Percentiles rank a stretch among this genome's conserved stretches.
Evolutionary conservation across 2,888 invertebrate genomes (phyloP).

Genomic region (Tinea trinotella): DNA sequence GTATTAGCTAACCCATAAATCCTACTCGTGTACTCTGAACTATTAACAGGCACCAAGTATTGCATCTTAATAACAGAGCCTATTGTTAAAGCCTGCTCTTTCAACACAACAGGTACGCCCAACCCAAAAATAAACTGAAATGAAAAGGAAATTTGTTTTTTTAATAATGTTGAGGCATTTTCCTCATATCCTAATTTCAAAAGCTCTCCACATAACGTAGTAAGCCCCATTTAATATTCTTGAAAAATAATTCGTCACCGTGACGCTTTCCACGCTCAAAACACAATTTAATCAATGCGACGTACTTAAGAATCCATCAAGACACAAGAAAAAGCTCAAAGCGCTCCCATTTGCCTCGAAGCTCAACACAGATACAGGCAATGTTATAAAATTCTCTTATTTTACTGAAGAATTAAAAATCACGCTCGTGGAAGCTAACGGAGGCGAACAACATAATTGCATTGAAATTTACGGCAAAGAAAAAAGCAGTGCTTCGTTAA

Average conservation of each 20-base stretch:
- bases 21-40: conserved; percentile 7
- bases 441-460: conserved; percentile 49
- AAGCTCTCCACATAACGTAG: conserved; percentile 1
- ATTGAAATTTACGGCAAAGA: conserved; percentile 62
- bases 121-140: conserved; percentile 15
- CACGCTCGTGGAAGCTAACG: conserved; percentile 30
- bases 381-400: conserved; percentile 11
- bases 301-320: conserved; percentile 15
- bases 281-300: conserved; percentile 14
- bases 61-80: conserved; percentile 16
- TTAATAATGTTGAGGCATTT: background rate
- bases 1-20: conserved; percentile 17
- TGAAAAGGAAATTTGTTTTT: background rate
- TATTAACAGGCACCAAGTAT: conserved; percentile 14
- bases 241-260: conserved; percentile 11
- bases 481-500: conserved; percentile 60
- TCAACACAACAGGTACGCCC: conserved; percentile 12
- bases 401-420: conserved; percentile 12
- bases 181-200: conserved; percentile 4
- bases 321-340: conserved; percentile 6
- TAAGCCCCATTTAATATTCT: background rate
- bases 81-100: conserved; percentile 18
- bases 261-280: conserved; percentile 9
- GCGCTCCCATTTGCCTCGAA: background rate
- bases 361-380: conserved; percentile 3